phyloP scores from a whole-genome alignment of 2,113 vertebrate genomes.

The Cranoglanis bouderius region DNA sequence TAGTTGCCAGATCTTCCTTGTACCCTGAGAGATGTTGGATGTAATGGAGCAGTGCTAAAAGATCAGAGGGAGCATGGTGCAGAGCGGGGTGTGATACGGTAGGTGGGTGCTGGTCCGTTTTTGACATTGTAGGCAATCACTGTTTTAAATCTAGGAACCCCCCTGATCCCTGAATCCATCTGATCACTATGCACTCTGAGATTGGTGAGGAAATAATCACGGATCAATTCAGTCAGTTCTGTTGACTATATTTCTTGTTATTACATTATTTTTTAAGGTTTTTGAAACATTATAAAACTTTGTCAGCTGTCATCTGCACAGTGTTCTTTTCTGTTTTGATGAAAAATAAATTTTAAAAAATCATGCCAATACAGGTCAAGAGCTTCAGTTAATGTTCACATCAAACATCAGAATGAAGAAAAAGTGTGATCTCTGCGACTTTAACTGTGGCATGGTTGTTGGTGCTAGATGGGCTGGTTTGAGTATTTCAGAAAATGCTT shows the following conservation, averaged over 20 bases:
- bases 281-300: not conserved
- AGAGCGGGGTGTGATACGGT: not conserved
- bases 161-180: not conserved
- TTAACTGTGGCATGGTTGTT: too few relatives aligned
- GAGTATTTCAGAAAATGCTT: too few relatives aligned
- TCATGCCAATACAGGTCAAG: too few relatives aligned
- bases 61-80: not conserved
- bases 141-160: not conserved
- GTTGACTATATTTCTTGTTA: not conserved
- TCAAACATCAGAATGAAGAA: too few relatives aligned
- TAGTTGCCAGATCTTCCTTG: not conserved
- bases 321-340: not conserved
- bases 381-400: too few relatives aligned
- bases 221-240: not conserved
- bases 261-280: not conserved
- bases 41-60: not conserved
- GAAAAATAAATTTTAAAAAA: too few relatives aligned
- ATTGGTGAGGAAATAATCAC: not conserved
- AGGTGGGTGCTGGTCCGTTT: not conserved
- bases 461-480: too few relatives aligned
- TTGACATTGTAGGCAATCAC: not conserved
- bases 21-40: not conserved
- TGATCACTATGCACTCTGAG: not conserved
- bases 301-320: too few relatives aligned
- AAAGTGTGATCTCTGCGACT: too few relatives aligned